Percentiles rank a stretch among this genome's conserved stretches.
Conservation (phyloP, 2,888 invertebrate species). For the Luperina nickerlii region DNA sequence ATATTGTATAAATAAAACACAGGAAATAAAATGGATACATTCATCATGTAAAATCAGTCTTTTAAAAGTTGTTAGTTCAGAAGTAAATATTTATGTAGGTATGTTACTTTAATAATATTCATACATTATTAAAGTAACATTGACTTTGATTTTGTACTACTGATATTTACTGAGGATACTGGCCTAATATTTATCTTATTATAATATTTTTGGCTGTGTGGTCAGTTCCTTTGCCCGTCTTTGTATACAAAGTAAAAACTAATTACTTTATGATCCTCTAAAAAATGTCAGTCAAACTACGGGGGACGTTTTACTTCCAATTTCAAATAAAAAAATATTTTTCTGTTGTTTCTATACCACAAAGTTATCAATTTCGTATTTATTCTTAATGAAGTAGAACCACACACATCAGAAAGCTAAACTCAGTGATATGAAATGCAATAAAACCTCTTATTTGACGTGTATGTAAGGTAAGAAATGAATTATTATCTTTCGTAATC, state of each 20-base stretch:
- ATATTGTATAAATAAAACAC: conserved; percentile 8
- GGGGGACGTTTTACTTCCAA: conserved; percentile 1
- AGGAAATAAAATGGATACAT: not conserved
- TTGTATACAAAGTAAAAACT: not conserved
- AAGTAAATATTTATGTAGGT: not conserved
- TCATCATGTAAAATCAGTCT: conserved; percentile 31
- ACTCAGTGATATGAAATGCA: not conserved
- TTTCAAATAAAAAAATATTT: conserved; percentile 5
- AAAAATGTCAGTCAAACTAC: conserved; percentile 21
- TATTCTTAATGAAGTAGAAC: not conserved
- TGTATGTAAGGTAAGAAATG: conserved; percentile 32
- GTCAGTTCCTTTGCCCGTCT: conserved; percentile 14
- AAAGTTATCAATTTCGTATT: conserved; percentile 4
- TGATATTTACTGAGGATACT: not conserved
- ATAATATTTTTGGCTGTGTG: conserved; percentile 13
- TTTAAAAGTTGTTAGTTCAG: not conserved
- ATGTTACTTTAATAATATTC: not conserved
- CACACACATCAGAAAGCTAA: not conserved
- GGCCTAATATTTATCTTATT: too few relatives aligned
- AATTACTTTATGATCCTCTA: conserved; percentile 22
- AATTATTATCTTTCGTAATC: not conserved
- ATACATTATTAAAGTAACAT: too few relatives aligned
- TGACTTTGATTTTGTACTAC: too few relatives aligned
- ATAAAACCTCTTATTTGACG: not conserved
- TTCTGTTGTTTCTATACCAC: not conserved